Conservation (phyloP, 2,113 vertebrate genomes). For the Osmerus eperlanus region DNA sequence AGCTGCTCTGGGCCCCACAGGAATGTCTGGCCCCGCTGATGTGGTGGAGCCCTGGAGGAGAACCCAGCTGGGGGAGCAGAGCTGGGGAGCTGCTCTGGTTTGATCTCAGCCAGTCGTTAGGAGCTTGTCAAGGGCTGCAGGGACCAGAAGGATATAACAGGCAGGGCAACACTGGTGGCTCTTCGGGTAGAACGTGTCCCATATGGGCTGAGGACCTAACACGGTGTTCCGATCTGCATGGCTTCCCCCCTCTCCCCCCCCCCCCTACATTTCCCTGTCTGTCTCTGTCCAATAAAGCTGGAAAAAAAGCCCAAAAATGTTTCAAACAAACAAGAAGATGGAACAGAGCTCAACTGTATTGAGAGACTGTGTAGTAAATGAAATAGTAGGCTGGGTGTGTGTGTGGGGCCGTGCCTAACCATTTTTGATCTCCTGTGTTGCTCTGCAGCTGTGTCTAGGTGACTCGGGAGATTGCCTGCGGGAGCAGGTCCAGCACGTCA, state of each 20-base stretch:
- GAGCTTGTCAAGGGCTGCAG: not conserved
- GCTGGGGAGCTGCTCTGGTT: constrained; percentile 31
- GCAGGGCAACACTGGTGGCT: too few relatives aligned
- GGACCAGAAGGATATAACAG: constrained; percentile 22
- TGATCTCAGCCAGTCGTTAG: constrained; percentile 10
- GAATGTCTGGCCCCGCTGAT: constrained; percentile 51
- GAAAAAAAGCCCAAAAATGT: too few relatives aligned
- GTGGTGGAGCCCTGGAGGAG: constrained; percentile 33
- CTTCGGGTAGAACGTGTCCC: too few relatives aligned
- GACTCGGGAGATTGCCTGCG: constrained; percentile 70
- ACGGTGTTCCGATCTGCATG: too few relatives aligned
- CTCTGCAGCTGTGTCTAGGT: constrained; percentile 77
- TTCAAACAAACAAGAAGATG: too few relatives aligned
- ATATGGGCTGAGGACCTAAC: too few relatives aligned
- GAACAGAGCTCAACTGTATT: not conserved
- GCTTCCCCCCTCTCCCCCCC: too few relatives aligned
- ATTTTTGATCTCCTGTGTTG: constrained; percentile 21
- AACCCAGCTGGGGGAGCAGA: not conserved
- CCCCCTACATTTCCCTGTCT: too few relatives aligned
- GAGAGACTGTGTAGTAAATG: not conserved
- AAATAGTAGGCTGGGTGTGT: not conserved
- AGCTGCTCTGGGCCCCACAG: constrained; percentile 47
- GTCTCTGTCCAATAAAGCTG: too few relatives aligned
- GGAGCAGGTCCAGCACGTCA: constrained; percentile 78
- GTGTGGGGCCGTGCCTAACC: constrained; percentile 15